Percentiles rank a stretch among this genome's conserved stretches.
Evolutionary conservation across 2,888 invertebrate species (phyloP).

Genomic region (Thysanoteuthis rhombus): DNA sequence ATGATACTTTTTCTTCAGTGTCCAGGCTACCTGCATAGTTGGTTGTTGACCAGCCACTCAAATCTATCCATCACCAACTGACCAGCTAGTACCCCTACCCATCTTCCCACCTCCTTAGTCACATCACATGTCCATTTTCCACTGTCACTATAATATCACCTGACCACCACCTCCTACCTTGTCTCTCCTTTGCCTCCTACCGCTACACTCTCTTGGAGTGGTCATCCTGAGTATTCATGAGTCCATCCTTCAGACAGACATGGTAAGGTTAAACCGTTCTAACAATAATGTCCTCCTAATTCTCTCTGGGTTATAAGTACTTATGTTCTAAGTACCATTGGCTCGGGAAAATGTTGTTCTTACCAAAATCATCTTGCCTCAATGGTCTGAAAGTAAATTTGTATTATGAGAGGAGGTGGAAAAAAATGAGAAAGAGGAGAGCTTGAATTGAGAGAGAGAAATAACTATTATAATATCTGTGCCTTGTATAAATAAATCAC

Average conservation of each 20-base stretch:
- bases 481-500: too few relatives aligned
- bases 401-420: neutral
- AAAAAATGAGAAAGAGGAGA: neutral
- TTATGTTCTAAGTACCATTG: conserved; percentile 12
- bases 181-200: neutral
- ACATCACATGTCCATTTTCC: neutral
- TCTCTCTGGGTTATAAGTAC: conserved; percentile 12
- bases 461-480: neutral
- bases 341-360: neutral
- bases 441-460: neutral
- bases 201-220: neutral
- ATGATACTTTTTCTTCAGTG: neutral
- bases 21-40: neutral
- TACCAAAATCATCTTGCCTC: neutral
- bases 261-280: neutral
- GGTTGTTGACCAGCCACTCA: neutral
- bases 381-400: neutral
- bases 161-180: neutral
- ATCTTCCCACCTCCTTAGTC: neutral
- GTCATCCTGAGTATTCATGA: neutral
- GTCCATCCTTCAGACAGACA: neutral
- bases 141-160: neutral
- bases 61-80: neutral
- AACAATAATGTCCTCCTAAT: neutral
- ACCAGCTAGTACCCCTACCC: neutral